These are phyloP conservation scores for Chamaetylas fuelleborni DNA, from an alignment of 2,113 vertebrate species.

Conservation along the genomic window DNA sequence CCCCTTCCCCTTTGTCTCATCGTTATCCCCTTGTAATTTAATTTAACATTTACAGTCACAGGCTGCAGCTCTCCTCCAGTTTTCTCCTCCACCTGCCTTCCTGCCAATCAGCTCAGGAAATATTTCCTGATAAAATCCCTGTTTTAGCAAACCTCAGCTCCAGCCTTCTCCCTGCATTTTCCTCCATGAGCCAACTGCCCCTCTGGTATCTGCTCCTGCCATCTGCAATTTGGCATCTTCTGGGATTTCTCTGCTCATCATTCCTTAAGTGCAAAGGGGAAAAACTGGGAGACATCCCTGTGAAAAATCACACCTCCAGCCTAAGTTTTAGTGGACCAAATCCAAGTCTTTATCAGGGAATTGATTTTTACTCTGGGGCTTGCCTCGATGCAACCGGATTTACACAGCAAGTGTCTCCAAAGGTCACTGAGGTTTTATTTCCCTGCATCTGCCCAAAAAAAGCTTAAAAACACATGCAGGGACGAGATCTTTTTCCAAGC, in stretches of 20 bases:
- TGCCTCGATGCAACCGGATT: not conserved
- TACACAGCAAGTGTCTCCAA: not conserved
- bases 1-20: not conserved
- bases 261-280: not conserved
- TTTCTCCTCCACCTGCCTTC: not conserved
- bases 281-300: not conserved
- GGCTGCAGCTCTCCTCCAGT: not conserved
- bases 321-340: not conserved
- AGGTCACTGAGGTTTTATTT: not conserved
- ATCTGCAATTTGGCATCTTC: not conserved
- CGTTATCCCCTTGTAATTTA: not conserved
- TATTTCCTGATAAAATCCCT: not conserved
- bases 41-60: not conserved
- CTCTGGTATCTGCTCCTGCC: not conserved
- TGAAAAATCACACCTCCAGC: not conserved
- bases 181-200: not conserved
- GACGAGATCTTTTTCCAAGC: not conserved
- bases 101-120: not conserved
- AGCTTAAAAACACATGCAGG: not conserved
- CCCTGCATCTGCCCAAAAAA: not conserved
- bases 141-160: not conserved
- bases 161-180: not conserved
- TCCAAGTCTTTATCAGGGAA: not conserved
- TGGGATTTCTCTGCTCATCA: not conserved
- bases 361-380: fast-evolving